Evolutionary conservation across 1,140 invertebrate species (phyloP), one percentile per base, ranked within the genome.

Genomic region (Eupristina koningsbergeri): DNA sequence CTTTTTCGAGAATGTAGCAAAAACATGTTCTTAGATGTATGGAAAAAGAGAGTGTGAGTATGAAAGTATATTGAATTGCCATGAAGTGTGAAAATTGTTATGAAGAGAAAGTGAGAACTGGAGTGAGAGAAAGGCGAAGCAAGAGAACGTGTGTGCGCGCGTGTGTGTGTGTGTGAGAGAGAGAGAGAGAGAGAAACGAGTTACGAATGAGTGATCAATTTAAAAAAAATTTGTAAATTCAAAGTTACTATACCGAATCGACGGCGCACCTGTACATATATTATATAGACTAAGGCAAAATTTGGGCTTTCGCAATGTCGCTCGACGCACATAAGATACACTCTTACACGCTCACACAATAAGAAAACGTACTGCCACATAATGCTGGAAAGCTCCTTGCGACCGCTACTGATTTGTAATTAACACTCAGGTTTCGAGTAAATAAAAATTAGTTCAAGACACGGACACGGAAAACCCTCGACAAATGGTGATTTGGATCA

Each of bases 221-320:
- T 53, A 63, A 67, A 82, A 82, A 83, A 82, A 82, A 83, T 67
- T 82, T 84, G 83, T 84, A 84, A 84, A 84, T 84, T 84, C 64
- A 84, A 81, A 85, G 84, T 81, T 85, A 81, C 71, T 85, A 64
- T 85, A 85, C 34, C 73, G 78, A 58, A 67, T 63, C 31, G 71
- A 80, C 45, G 78, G 73, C 83, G 83, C 73, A 31, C 63, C 84
- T 85, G 84, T 85, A 85, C 80, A 85, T 85, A 85, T 80, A 84
- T 84, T 80, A 41, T 80, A 75, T 85, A 85, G 84, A 58, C 53
- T 85, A 85, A 85, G 84, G 78, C 79, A 84, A 81, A 85, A 85
- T 85, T 85, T 85, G 79, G 84, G 79, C 79, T 85, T 85, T 85
- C 79, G 84, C 79, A 85, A 85, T 85, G 78, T 84, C 47, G 61